A percentile compares a stretch with the other conserved stretches of the same genome.
These are phyloP conservation scores for Pandemis cinnamomeana DNA, from an alignment of 2,888 invertebrate genomes.

Conservation along the genomic window DNA sequence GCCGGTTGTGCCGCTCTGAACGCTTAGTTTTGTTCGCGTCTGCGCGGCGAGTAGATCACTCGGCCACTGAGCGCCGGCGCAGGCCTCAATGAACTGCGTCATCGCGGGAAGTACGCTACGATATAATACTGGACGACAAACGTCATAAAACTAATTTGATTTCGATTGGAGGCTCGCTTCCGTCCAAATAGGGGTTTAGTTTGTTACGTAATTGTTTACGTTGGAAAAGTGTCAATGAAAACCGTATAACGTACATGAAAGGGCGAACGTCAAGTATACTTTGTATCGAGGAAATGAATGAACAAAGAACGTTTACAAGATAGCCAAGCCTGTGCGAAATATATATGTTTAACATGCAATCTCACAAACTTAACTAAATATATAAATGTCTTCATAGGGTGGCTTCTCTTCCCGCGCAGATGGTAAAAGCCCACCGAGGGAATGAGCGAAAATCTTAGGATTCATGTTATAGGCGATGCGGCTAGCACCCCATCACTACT, in stretches of 20 bases:
- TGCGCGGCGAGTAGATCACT: slow-evolving; percentile 80
- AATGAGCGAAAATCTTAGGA: no score
- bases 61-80: slow-evolving; percentile 77
- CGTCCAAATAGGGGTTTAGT: background rate
- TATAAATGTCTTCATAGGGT: no score
- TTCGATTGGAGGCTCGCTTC: slow-evolving; percentile 64
- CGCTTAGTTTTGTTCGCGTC: slow-evolving; percentile 64
- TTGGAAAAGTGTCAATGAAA: background rate
- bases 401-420: no score
- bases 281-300: background rate
- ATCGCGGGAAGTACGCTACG: slow-evolving; percentile 79
- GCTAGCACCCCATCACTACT: no score
- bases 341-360: no score
- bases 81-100: slow-evolving; percentile 80
- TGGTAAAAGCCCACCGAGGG: no score
- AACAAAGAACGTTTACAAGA: no score
- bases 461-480: no score
- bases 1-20: background rate
- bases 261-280: background rate
- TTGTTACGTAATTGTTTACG: background rate
- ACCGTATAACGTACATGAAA: background rate
- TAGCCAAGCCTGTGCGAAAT: no score
- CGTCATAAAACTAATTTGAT: slow-evolving; percentile 70
- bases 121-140: slow-evolving; percentile 60
- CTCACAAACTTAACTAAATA: no score